Evolutionary conservation across 1,140 invertebrate genomes (phyloP), one percentile per base, ranked within the genome.

Genomic region (Ptiloglossa arizonensis): DNA sequence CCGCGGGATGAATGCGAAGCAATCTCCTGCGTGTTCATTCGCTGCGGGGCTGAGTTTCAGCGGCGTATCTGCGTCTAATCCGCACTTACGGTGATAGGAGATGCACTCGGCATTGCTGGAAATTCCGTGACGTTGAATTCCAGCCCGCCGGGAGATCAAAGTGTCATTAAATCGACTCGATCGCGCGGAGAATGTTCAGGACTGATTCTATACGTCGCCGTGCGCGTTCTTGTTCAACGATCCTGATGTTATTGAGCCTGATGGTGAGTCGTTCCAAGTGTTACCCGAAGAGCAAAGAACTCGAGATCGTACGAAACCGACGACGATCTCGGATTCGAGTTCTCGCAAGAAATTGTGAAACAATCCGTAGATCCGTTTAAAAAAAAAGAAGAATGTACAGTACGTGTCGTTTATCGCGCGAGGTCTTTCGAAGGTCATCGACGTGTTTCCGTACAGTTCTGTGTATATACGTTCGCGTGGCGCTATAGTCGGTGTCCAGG

Each of bases 151-250:
- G 9, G 35, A 48, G 69, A 71, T 71, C 69, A 62, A 71, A 71
- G 35, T 62, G 69, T 71, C 69, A 71, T 71, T 71, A 71, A 48
- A 56, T 71, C 56, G n/a, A 60, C 46, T 71, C 69, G 57, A 70
- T 70, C 50, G 19, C 19, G 24, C 5, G n/a, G 32, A 6, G 19
- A 32, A 69, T 48, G 35, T 50, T 27, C 66, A 17, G 27, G 29
- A 35, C 35, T 19, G 15, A 35, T 19, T 17, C 46, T 24, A 50
- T 29, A n/a, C 50, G 50, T 38, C 66, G 29, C 19, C n/a, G n/a
- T n/a, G 6, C 15, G 9, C 46, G 66, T 17, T 44, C 29, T 15
- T 11, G 13, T n/a, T 35, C 24, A 68, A 52, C 24, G 29, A 68
- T 68, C 27, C 8, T 22, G 15, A 52, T 35, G 48, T 29, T 46